phyloP scores from a whole-genome alignment of 2,113 vertebrate species.

The Hypomesus transpacificus region DNA sequence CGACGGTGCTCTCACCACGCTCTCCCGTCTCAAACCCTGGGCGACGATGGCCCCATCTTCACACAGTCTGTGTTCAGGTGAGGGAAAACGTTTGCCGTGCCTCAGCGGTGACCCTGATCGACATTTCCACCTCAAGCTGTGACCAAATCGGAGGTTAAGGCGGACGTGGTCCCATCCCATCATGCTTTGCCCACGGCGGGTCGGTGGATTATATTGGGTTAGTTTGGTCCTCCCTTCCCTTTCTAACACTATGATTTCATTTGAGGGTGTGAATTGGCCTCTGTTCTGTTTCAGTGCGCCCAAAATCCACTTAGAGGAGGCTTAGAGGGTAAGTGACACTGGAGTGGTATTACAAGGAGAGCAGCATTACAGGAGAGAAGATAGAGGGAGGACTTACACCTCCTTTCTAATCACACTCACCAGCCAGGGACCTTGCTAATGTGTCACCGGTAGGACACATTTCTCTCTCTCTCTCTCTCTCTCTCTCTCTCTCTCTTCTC shows the following conservation, averaged over 20 bases:
- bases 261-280: constrained; percentile 31
- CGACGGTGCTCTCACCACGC: too few species aligned
- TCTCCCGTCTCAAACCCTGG: too few species aligned
- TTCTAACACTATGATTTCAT: constrained; percentile 27
- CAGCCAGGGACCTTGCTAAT: constrained; percentile 33
- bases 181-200: too few species aligned
- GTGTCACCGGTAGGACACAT: constrained; percentile 30
- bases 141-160: too few species aligned
- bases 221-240: neutral
- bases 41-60: too few species aligned
- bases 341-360: constrained; percentile 23
- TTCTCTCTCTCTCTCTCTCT: constrained; percentile 16
- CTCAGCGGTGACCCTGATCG: too few species aligned
- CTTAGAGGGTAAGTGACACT: constrained; percentile 39
- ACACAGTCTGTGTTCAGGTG: too few species aligned
- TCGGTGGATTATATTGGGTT: too few species aligned
- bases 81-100: too few species aligned
- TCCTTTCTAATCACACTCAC: constrained; percentile 45
- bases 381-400: constrained; percentile 20
- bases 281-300: constrained; percentile 29
- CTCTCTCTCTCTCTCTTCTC: neutral
- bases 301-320: constrained; percentile 46
- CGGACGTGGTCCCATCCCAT: too few species aligned
- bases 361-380: constrained; percentile 15
- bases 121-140: too few species aligned